A percentile compares a stretch with the other conserved stretches of the same genome.
Conservation (phyloP, 2,797 vertebrate species). For the Chaunax sp. region DNA sequence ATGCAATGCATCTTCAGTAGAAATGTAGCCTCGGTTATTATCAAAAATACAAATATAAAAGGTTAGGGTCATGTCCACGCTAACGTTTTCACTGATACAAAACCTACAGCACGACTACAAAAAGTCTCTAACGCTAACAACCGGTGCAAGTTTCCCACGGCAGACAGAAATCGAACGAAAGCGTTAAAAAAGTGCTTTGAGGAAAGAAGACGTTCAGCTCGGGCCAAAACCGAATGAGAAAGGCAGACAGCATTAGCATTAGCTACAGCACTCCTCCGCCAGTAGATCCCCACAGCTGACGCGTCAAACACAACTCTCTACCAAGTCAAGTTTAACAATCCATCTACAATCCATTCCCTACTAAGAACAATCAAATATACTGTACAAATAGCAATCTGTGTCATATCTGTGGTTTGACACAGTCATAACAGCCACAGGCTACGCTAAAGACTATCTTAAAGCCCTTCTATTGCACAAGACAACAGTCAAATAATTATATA, state of each 20-base stretch:
- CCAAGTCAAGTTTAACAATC: constrained; percentile 2
- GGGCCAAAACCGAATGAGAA: constrained; percentile 21
- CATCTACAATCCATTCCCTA: constrained; percentile 39
- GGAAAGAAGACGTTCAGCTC: constrained; percentile 19
- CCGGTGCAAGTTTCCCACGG: constrained; percentile 45
- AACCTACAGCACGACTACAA: constrained; percentile 33
- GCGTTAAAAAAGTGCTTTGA: constrained; percentile 59
- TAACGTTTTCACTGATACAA: constrained; percentile 1
- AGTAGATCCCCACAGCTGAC: constrained; percentile 15
- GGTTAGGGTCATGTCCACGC: background rate
- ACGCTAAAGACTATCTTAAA: constrained; percentile 19
- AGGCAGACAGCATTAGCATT: constrained; percentile 36
- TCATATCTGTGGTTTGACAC: background rate
- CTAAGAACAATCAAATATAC: constrained; percentile 22
- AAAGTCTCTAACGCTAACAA: constrained; percentile 21
- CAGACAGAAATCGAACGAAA: constrained; percentile 31
- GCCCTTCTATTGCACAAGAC: constrained; percentile 72
- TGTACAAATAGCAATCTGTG: constrained; percentile 43
- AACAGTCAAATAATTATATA: constrained; percentile 43
- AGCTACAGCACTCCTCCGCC: constrained; percentile 14
- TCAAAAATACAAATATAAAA: constrained; percentile 56
- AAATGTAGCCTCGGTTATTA: constrained; percentile 25
- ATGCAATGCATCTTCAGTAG: constrained; percentile 1
- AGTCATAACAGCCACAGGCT: constrained; percentile 4
- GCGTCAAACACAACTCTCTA: constrained; percentile 32